Base-by-base conservation (phyloP, 2,797 vertebrate genomes). In the Martes flavigula region DNA sequence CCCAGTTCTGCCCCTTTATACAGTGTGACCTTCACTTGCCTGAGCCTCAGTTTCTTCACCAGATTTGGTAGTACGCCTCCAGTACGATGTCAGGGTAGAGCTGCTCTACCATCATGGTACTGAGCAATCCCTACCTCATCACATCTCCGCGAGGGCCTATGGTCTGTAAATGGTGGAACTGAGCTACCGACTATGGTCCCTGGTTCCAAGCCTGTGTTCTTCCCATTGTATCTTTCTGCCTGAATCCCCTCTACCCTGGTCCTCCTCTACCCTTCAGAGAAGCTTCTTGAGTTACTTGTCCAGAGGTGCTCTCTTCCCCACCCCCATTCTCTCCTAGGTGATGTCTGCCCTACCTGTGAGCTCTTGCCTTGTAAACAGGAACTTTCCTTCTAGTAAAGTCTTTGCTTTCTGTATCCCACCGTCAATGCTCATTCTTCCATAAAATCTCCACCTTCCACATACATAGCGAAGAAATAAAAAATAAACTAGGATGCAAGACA, bases 241-340 rank as follows among this genome's bases (percentile, higher is more conserved):
- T 92, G 15, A 56, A 32, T 54, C 0, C 21, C 32, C 64, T 82
- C 40, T 60, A n/a, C 62, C 51, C 51, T 27, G 6, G 13, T 10
- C 46, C 64, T 58, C 51, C 3, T 35, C 60, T 78, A 83, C 32
- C 60, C 62, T 73, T 87, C 27, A 86, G 60, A 90, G 79, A 25
- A 35, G 30, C 48, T n/a, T 3, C 27, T 51, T 51, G 23, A 81
- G 11, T 46, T 46, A 15, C 25, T 35, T 64, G 10, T 60, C 23
- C 43, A 21, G 2, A 54, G 12, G 21, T 0, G 0, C 38, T 12
- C 2, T 54, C 11, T 48, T 35, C 17, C 21, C 32, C 7, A 12
- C 7, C 25, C 15, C 35, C 43, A 4, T 23, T 56, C 40, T 83
- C 4, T 91, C 30, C 54, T 72, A 4, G 0, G 1, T 3, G 7